Base-by-base conservation (phyloP, 2,888 invertebrate genomes). In the Bimastos eiseni region DNA sequence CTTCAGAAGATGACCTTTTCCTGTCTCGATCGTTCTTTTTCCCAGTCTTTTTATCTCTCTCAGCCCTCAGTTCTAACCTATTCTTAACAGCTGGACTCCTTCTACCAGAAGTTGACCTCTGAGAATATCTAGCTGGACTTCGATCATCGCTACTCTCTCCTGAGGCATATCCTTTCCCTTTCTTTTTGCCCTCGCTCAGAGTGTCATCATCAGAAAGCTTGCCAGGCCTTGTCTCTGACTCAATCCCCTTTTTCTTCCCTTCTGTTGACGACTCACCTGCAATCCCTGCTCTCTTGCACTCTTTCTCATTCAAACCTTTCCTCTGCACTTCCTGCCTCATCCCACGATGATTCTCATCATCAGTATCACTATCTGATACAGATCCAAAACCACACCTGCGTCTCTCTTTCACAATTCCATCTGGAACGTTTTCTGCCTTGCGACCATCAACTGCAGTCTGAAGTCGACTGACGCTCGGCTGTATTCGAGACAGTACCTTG, bases 361-460 rank as follows among this genome's bases (percentile, higher is more conserved):
- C 70, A 86, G 19, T 36, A 86, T 86, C 86, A 36, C 37, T 37
- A 34, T 86, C 86, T 86, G 86, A 86, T 36, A 3, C 17, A 6
- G 86, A 36, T 15, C 86, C 37, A 2, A 37, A 37, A 36, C 30
- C 34, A 19, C 21, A 30, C 86, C n/a, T 36, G 13, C 17, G 34
- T 34, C 37, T 37, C 8, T 11, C 86, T 36, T 37, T 86, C 37
- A 36, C 37, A 34, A 36, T 86, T 86, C 86, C 37, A 24, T 34
- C 86, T 36, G 86, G 86, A 86, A 86, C 36, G 86, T 37, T 86
- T 17, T 86, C 37, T 86, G 19, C 86, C n/a, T 37, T 86, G 86
- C 86, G 34, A 37, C 86, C 37, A 86, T 86, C 86, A 36, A 37
- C 34, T 33, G 86, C 36, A 34, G 86, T 5, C 37, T 86, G 86